Evolutionary conservation across 2,113 vertebrate genomes (phyloP).

Genomic region (Salvator merianae): DNA sequence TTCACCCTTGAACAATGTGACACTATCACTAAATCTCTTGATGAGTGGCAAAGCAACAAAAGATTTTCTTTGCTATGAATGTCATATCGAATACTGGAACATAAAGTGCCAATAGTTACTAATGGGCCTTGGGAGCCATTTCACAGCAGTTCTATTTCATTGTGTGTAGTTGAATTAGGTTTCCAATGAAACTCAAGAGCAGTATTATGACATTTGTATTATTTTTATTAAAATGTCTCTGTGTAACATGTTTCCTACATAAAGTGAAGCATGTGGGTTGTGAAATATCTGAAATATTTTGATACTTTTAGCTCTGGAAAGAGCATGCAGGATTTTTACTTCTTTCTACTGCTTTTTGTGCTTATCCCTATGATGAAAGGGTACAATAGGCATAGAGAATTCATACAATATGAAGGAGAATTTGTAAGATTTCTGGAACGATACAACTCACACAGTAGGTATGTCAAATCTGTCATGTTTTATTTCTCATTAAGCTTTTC

Average conservation of each 20-base stretch:
- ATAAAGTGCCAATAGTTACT: neutral
- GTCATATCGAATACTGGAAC: neutral
- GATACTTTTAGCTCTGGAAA: neutral
- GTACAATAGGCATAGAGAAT: no score
- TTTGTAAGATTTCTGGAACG: no score
- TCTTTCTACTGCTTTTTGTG: neutral
- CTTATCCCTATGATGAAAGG: no score
- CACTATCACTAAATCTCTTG: neutral
- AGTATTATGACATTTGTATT: neutral
- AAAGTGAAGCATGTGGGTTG: neutral
- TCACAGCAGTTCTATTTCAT: neutral
- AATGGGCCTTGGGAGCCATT: neutral
- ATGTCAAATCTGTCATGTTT: no score
- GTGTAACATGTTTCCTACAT: neutral
- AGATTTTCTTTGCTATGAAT: neutral
- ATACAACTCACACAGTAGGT: no score
- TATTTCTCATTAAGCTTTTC: no score
- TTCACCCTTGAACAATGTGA: constrained; percentile 5
- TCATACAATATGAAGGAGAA: no score
- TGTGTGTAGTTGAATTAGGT: neutral
- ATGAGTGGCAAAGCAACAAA: constrained; percentile 1
- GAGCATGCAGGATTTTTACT: neutral
- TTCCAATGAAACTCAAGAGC: neutral
- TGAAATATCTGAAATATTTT: neutral
- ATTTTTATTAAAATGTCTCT: neutral